phyloP scores from a whole-genome alignment of 2,113 vertebrate species.

The Amazona guildingii region DNA sequence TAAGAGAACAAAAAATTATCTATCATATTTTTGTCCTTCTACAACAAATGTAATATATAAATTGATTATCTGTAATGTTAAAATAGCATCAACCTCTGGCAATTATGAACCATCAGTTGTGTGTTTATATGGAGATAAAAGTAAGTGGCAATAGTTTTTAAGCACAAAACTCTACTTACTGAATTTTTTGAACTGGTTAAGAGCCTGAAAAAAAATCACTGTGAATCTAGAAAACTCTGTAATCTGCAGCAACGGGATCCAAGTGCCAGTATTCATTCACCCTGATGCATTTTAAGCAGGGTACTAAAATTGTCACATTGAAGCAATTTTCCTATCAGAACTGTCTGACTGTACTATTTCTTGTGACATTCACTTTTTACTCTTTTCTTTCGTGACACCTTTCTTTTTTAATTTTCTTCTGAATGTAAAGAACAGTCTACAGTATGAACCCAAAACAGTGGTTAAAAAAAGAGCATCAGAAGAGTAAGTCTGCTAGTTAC shows the following conservation, averaged over 20 bases:
- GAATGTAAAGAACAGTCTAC: not conserved
- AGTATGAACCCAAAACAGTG: not conserved
- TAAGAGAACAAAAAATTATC: fast-evolving
- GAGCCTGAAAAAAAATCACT: not conserved
- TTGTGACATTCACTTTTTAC: not conserved
- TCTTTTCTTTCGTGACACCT: not conserved
- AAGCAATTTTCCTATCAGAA: not conserved
- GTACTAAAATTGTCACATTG: not conserved
- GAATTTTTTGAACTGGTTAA: not conserved
- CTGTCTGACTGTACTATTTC: not conserved
- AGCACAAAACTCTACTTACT: not conserved
- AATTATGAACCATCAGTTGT: not conserved
- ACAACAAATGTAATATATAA: not conserved
- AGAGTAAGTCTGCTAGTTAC: not conserved
- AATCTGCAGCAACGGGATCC: not conserved
- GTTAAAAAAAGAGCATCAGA: not conserved
- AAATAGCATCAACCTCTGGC: not conserved
- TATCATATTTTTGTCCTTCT: not conserved
- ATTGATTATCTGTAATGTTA: not conserved
- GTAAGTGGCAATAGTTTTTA: not conserved
- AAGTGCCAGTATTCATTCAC: not conserved
- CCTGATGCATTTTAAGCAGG: not conserved
- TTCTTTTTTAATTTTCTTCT: not conserved
- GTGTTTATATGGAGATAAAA: not conserved
- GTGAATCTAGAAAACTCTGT: not conserved